These are phyloP conservation scores for Etia nguti DNA, from an alignment of 2,113 vertebrate species.

Conservation along the genomic window DNA sequence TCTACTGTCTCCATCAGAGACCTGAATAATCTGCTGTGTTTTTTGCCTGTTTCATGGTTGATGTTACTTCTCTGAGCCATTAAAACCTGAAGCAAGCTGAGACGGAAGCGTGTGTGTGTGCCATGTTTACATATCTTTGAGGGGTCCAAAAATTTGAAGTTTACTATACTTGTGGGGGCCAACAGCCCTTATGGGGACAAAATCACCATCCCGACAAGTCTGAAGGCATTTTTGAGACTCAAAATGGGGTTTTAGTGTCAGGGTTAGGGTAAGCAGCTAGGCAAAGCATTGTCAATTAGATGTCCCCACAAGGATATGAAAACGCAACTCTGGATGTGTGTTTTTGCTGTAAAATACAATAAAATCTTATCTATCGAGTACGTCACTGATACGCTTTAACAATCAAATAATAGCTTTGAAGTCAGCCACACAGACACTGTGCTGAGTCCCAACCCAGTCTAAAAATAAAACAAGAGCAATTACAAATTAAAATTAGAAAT, in stretches of 20 bases:
- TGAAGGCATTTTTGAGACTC: neutral
- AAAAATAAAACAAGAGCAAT: neutral
- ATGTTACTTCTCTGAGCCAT: conserved; percentile 18
- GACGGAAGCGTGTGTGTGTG: neutral
- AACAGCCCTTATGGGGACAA: neutral
- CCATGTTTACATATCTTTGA: neutral
- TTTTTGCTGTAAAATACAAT: neutral
- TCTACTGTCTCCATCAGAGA: neutral
- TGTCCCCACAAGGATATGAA: neutral
- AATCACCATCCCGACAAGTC: neutral
- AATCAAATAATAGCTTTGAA: neutral
- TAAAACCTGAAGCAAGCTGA: conserved; percentile 36
- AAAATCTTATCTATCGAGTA: neutral
- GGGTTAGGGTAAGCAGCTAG: neutral
- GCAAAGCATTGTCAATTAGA: neutral
- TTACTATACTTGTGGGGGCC: neutral
- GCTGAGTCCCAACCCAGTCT: neutral
- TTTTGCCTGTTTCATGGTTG: neutral
- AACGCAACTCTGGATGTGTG: neutral
- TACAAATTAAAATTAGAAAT: neutral
- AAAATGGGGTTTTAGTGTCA: neutral
- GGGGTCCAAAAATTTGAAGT: neutral
- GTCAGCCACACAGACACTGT: neutral
- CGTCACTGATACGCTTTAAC: neutral
- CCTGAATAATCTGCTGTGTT: conserved; percentile 2